Conservation (phyloP, 1,140 invertebrate genomes). For the Megalonaias nervosa region DNA sequence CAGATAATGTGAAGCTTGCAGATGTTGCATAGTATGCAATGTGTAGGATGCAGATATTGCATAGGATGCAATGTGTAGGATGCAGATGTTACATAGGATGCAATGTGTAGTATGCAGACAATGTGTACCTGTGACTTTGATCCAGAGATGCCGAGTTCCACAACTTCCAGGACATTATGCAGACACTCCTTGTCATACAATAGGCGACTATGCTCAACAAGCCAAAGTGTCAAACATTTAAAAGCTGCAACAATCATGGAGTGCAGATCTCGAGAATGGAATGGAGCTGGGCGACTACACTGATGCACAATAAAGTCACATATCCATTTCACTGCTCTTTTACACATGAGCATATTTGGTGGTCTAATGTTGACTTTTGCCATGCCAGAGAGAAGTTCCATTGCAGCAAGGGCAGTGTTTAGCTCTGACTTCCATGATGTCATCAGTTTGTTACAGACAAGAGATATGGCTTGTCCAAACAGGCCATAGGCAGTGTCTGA, state of each 20-base stretch:
- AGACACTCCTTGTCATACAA: conserved; percentile 94
- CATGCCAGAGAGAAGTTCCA: conserved; percentile 91
- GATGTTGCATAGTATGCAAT: too few relatives aligned
- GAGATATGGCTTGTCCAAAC: conserved; percentile 91
- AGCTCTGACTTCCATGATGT: conserved; percentile 96
- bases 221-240: conserved; percentile 90
- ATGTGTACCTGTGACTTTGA: conserved; percentile 82
- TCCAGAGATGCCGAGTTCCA: conserved; percentile 97
- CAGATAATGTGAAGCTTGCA: too few relatives aligned
- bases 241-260: conserved; percentile 82
- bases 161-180: conserved; percentile 93
- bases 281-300: conserved; percentile 94
- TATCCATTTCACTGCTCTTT: conserved; percentile 95
- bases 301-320: conserved; percentile 98
- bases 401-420: conserved; percentile 93
- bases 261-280: conserved; percentile 95
- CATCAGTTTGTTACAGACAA: conserved; percentile 94
- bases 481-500: conserved; percentile 87
- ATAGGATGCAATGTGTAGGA: too few relatives aligned
- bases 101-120: too few relatives aligned
- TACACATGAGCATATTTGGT: conserved; percentile 68
- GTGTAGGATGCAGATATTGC: too few relatives aligned
- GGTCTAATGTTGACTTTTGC: conserved; percentile 75
- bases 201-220: conserved; percentile 89
- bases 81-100: too few relatives aligned